Percentiles rank a stretch among this genome's conserved stretches.
Conservation (phyloP, 2,888 invertebrate genomes). For the Melanargia galathea region DNA sequence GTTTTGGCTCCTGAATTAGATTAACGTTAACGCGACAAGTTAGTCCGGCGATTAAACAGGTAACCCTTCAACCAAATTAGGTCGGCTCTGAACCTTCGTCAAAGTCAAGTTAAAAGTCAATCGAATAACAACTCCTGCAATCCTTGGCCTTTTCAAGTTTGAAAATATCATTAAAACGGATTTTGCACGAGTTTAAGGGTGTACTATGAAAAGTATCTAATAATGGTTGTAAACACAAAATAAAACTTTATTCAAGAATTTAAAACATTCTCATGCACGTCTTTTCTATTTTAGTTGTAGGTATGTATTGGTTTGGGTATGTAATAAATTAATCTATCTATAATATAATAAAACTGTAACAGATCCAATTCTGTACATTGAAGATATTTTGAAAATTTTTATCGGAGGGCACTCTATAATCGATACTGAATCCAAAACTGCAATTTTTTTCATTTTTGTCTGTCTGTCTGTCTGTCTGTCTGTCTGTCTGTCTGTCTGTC, state of each 20-base stretch:
- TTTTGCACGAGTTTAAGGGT: neutral
- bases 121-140: conserved; percentile 36
- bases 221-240: neutral
- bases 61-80: conserved; percentile 41
- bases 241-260: neutral
- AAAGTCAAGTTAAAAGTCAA: conserved; percentile 42
- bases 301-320: too few relatives aligned
- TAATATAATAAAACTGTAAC: too few relatives aligned
- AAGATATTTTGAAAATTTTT: too few relatives aligned
- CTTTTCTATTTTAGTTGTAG: too few relatives aligned
- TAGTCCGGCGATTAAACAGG: conserved; percentile 40
- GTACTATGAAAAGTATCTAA: neutral
- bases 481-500: too few relatives aligned
- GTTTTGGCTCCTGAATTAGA: conserved; percentile 35
- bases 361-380: too few relatives aligned
- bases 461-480: too few relatives aligned
- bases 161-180: conserved; percentile 14
- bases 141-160: conserved; percentile 24
- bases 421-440: too few relatives aligned
- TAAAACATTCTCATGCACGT: too few relatives aligned
- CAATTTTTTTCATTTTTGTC: too few relatives aligned
- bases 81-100: conserved; percentile 41
- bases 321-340: too few relatives aligned
- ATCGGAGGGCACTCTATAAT: too few relatives aligned
- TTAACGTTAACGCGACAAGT: conserved; percentile 40